A percentile compares a stretch with the other conserved stretches of the same genome.
Evolutionary conservation across 2,888 invertebrate genomes (phyloP).

Genomic region (Apeira syringaria): DNA sequence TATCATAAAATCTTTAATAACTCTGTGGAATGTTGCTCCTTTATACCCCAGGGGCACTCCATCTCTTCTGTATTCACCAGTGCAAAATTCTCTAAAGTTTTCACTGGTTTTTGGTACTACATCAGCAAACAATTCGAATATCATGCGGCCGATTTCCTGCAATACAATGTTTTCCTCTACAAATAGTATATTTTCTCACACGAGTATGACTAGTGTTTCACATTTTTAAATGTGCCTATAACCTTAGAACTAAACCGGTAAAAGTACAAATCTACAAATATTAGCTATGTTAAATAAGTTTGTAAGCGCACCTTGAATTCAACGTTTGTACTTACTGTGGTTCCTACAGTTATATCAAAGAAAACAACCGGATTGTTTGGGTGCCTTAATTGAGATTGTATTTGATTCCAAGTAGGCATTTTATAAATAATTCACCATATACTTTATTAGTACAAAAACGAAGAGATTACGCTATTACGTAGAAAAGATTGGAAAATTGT

Average conservation of each 20-base stretch:
- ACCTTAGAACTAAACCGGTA: too few relatives aligned
- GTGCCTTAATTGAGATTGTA: slow-evolving; percentile 93
- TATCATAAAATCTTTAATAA: slow-evolving; percentile 99
- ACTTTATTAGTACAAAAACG: too few relatives aligned
- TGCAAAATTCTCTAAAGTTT: slow-evolving; percentile 99
- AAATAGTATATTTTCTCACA: too few relatives aligned
- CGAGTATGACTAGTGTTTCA: too few relatives aligned
- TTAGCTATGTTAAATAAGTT: too few relatives aligned
- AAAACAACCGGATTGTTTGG: slow-evolving; percentile 99
- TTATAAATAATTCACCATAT: too few relatives aligned
- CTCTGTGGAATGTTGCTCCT: slow-evolving; percentile 97
- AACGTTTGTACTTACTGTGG: slow-evolving; percentile 88
- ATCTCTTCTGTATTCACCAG: slow-evolving; percentile 98
- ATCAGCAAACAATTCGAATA: slow-evolving; percentile 98
- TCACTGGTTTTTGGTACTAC: slow-evolving; percentile 98
- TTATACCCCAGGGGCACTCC: slow-evolving; percentile 98
- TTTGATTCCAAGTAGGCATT: slow-evolving; percentile 98
- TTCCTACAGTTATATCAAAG: slow-evolving; percentile 98
- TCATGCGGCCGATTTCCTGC: slow-evolving; percentile 98
- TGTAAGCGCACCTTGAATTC: too few relatives aligned
- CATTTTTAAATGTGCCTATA: too few relatives aligned
- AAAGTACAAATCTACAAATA: too few relatives aligned
- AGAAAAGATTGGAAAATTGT: too few relatives aligned
- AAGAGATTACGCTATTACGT: too few relatives aligned
- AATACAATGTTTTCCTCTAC: slow-evolving; percentile 33